phyloP scores from a whole-genome alignment of 2,113 vertebrate genomes.

The Callopanchax toddi region DNA sequence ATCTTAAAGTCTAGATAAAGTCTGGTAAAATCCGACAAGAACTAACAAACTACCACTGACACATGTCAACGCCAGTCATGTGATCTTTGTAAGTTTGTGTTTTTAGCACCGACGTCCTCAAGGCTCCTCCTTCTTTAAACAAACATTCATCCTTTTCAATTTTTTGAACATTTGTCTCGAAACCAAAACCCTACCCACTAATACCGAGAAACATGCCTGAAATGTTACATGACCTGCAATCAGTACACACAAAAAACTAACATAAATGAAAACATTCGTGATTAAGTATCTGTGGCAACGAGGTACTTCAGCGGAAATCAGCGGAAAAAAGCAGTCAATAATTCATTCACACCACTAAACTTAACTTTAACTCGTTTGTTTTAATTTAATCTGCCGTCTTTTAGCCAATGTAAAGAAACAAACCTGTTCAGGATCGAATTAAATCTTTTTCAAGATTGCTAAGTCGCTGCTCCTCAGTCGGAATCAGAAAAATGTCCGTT shows the following conservation, averaged over 20 bases:
- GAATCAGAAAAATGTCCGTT: conserved; percentile 57
- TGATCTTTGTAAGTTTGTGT: not conserved
- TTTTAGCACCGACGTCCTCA: no score
- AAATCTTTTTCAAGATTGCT: not conserved
- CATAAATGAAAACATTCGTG: not conserved
- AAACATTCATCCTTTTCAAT: not conserved
- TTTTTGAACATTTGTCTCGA: not conserved
- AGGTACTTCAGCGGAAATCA: not conserved
- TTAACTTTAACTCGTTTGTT: not conserved
- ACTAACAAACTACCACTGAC: not conserved
- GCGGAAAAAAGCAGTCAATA: no score
- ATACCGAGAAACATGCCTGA: no score
- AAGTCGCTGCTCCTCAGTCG: not conserved
- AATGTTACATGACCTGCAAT: no score
- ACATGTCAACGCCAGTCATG: not conserved
- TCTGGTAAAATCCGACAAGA: not conserved
- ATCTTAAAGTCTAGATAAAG: no score
- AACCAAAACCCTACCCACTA: no score
- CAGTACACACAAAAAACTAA: not conserved
- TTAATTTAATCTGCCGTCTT: conserved; percentile 22
- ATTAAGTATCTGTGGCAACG: not conserved
- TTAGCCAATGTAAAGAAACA: not conserved
- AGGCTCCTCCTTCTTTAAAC: not conserved
- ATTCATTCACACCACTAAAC: no score
- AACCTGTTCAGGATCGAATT: not conserved